These are phyloP conservation scores for Gonioctena quinquepunctata DNA, from an alignment of 1,140 invertebrate genomes.

Conservation along the genomic window DNA sequence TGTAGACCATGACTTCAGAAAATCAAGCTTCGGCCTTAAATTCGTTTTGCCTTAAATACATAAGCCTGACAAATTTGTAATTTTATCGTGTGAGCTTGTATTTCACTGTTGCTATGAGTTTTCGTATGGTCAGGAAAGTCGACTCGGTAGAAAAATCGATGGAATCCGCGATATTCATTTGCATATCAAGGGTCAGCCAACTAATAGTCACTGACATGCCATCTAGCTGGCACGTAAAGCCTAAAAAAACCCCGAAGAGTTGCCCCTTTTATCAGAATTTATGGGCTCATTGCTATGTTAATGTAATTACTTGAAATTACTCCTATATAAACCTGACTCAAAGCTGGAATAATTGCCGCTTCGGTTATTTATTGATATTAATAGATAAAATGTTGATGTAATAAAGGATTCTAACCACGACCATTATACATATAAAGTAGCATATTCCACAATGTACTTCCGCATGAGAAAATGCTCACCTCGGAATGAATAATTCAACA, in stretches of 20 bases:
- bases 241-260: background rate
- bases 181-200: slow-evolving; percentile 7
- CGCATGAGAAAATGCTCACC: no score
- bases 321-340: background rate
- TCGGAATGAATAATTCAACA: no score
- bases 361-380: background rate
- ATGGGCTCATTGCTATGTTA: background rate
- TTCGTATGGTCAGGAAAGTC: background rate
- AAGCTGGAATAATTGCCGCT: background rate
- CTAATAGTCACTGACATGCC: background rate
- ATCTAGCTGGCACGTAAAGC: background rate
- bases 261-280: slow-evolving; percentile 1
- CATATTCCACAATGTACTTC: no score
- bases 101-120: background rate
- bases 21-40: no score
- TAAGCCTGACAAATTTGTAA: background rate
- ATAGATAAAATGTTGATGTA: background rate
- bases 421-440: no score
- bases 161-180: slow-evolving; percentile 3
- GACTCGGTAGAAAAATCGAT: slow-evolving; percentile 5
- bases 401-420: background rate
- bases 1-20: background rate
- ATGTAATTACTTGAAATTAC: slow-evolving; percentile 4
- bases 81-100: background rate
- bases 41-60: no score